Base-by-base conservation (phyloP, 2,888 invertebrate species). In the Synergus gifuensis region DNA sequence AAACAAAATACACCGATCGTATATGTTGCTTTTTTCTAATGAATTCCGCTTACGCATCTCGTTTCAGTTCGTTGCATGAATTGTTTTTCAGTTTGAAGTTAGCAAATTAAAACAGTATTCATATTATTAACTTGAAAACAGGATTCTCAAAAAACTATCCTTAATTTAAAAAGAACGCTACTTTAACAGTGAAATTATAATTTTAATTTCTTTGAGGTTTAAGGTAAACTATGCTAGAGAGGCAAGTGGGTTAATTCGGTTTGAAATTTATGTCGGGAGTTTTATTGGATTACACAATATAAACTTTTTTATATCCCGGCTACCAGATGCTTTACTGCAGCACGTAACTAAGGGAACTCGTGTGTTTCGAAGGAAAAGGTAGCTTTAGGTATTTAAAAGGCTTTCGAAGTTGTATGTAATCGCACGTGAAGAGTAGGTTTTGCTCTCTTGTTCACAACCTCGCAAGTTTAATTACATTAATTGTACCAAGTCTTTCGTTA, bases 401-500 rank as follows among this genome's bases (percentile, higher is more conserved):
- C 67, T 67, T 67, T 67, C 46, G 42, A 66, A 66, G 66, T 66
- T 22, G 14, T 18, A 7, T 8, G 22, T 44, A 18, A 67, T 67
- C 14, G 44, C n/a, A 67, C 67, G 14, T 22, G 67, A 46, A 67
- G 46, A 42, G 12, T 44, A 67, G 42, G 46, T 22, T 67, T 78
- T 28, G 28, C 67, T 46, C 18, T 36, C 44, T n/a, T 12, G 16
- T 78, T 73, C 18, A 44, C 60, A 22, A n/a, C n/a, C 18, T 76
- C 77, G 77, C 82, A 84, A 85, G 78, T 85, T 85, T 84, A 85
- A 85, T 83, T 84, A 83, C 82, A 84, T 85, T 83, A 85, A 85
- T 84, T 83, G 81, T 62, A 67, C 40, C 1, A 18, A 42, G 67
- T 22, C 22, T 22, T 67, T 67, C 22, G 46, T 14, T 14, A 44